phyloP scores from a whole-genome alignment of 2,113 vertebrate species.

The Gymnobelideus leadbeateri region DNA sequence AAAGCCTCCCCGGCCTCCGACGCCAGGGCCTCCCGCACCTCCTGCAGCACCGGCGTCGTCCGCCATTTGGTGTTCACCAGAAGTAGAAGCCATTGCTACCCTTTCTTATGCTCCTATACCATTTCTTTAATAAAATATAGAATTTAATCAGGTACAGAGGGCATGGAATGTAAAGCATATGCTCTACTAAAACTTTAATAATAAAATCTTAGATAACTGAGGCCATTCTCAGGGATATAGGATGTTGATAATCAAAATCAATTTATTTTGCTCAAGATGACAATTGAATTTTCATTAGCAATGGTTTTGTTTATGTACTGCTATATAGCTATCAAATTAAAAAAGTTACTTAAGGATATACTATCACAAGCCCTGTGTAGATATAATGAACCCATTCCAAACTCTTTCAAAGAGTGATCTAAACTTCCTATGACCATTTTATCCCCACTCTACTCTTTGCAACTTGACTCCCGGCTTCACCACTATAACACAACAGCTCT shows the following conservation, averaged over 20 bases:
- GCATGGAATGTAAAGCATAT: not conserved
- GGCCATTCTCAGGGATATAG: not conserved
- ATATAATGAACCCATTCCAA: not conserved
- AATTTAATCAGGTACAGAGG: not conserved
- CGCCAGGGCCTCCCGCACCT: no score
- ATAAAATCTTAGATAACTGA: not conserved
- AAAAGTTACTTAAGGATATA: not conserved
- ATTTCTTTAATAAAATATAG: not conserved
- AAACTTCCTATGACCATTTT: not conserved
- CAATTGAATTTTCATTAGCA: not conserved
- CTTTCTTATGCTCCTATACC: not conserved
- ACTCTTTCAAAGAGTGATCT: not conserved
- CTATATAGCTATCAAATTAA: not conserved
- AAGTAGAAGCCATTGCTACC: not conserved
- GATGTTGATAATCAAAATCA: not conserved
- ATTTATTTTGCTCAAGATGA: not conserved
- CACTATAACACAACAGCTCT: not conserved
- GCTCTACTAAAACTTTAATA: not conserved
- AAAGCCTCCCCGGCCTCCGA: no score
- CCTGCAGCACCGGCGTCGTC: no score
- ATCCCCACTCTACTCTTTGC: not conserved
- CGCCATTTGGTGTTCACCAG: no score
- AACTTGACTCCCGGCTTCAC: not conserved
- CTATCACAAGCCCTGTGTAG: not conserved
- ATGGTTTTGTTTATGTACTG: not conserved